Evolutionary conservation across 2,888 invertebrate species (phyloP).

Genomic region (Aleiodes alternator): DNA sequence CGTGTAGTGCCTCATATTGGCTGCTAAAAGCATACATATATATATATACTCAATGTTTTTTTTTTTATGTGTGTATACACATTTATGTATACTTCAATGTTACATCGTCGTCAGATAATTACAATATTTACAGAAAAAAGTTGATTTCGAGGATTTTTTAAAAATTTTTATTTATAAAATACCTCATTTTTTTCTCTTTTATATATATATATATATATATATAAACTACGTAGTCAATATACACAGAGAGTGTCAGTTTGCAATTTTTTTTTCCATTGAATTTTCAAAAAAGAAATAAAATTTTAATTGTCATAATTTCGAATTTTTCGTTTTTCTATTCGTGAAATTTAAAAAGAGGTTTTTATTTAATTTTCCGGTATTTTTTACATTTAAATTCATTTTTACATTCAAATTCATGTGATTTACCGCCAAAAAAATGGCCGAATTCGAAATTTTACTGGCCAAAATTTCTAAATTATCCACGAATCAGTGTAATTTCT

Average conservation of each 20-base stretch:
- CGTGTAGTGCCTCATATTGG: not conserved
- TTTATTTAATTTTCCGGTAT: conserved; percentile 13
- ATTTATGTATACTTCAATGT: conserved; percentile 31
- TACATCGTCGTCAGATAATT: conserved; percentile 13
- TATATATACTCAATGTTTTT: conserved; percentile 13
- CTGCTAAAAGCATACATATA: conserved; percentile 34
- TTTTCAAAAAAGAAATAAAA: not conserved
- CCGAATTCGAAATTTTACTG: not conserved
- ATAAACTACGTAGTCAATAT: conserved; percentile 38
- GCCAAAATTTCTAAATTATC: too few species aligned
- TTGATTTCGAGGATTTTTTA: not conserved
- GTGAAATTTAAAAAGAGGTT: conserved; percentile 23
- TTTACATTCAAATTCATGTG: not conserved
- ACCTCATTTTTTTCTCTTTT: not conserved
- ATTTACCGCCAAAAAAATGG: not conserved
- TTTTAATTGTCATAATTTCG: not conserved
- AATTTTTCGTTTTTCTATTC: conserved; percentile 33
- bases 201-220: not conserved
- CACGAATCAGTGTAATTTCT: conserved; percentile 14
- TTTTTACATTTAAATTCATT: conserved; percentile 9
- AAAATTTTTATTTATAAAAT: not conserved
- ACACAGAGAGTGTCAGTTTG: conserved; percentile 33
- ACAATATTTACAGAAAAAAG: conserved; percentile 44
- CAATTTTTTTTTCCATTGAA: conserved; percentile 2
- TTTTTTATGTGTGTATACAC: conserved; percentile 7